These are phyloP conservation scores for Poeciliopsis turrubarensis DNA, from an alignment of 2,113 vertebrate species.

Conservation along the genomic window DNA sequence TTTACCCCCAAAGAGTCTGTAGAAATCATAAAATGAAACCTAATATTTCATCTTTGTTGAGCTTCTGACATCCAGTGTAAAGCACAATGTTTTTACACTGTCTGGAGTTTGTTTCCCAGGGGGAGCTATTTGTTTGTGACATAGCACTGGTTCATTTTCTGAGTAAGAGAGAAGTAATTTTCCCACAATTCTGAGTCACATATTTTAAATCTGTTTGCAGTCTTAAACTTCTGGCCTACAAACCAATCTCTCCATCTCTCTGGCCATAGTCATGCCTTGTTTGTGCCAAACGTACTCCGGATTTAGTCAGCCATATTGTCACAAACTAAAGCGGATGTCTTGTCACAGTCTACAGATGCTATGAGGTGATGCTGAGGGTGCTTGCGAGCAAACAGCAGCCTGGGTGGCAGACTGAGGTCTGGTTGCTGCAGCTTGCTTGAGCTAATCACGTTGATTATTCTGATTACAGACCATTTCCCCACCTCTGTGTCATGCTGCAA, in stretches of 20 bases:
- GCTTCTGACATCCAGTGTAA: conserved; percentile 21
- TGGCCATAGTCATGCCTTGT: background rate
- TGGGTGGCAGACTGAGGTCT: conserved; percentile 73
- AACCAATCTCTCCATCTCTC: background rate
- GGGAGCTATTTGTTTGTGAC: conserved; percentile 58
- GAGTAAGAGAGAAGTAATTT: conserved; percentile 46
- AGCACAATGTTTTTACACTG: conserved; percentile 32
- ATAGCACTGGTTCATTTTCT: conserved; percentile 24
- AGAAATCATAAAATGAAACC: background rate
- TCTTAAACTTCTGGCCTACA: conserved; percentile 28
- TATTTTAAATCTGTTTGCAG: conserved; percentile 37
- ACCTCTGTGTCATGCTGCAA: conserved; percentile 67
- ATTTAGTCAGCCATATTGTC: background rate
- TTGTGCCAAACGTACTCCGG: conserved; percentile 10
- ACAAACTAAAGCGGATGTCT: background rate
- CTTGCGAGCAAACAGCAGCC: conserved; percentile 55
- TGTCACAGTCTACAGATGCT: conserved; percentile 35
- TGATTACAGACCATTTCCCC: conserved; percentile 80
- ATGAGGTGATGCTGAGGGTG: conserved; percentile 32
- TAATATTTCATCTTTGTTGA: conserved; percentile 13
- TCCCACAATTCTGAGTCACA: conserved; percentile 60
- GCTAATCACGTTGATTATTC: conserved; percentile 84
- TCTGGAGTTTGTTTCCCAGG: conserved; percentile 50
- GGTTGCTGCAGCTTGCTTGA: conserved; percentile 59
- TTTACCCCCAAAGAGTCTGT: background rate